Percentiles rank a stretch among this genome's conserved stretches.
Evolutionary conservation across 2,888 invertebrate genomes (phyloP).

Genomic region (Luffia ferchaultella): DNA sequence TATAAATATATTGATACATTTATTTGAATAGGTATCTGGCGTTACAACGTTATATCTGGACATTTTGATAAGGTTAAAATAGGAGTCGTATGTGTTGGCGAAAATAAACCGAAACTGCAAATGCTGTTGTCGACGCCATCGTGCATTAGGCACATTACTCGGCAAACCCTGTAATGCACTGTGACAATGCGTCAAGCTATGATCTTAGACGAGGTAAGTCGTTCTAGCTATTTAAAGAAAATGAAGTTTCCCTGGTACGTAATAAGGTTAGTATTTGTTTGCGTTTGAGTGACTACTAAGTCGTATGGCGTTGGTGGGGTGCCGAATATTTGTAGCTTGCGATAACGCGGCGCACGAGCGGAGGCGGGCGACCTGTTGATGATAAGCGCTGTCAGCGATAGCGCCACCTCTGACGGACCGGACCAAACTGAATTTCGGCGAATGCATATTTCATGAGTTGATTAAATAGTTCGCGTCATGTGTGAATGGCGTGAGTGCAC

Average conservation of each 20-base stretch:
- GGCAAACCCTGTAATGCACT: conserved; percentile 50
- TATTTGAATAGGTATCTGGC: no score
- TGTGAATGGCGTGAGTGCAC: background rate
- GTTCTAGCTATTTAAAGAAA: background rate
- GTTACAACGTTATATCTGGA: no score
- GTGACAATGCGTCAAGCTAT: conserved; percentile 54
- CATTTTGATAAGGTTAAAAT: no score
- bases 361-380: conserved; percentile 59
- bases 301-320: conserved; percentile 23
- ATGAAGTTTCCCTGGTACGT: conserved; percentile 11
- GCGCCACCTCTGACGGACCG: conserved; percentile 55
- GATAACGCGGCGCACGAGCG: conserved; percentile 60
- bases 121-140: conserved; percentile 21
- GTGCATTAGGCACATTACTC: conserved; percentile 60
- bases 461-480: conserved; percentile 53
- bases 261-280: conserved; percentile 19
- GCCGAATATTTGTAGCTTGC: conserved; percentile 56
- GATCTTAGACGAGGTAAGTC: conserved; percentile 17
- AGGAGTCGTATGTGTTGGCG: no score
- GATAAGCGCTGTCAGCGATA: conserved; percentile 62
- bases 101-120: background rate
- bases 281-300: conserved; percentile 17
- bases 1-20: no score
- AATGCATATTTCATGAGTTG: conserved; percentile 65
- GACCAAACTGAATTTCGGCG: conserved; percentile 50